Evolutionary conservation across 2,888 invertebrate genomes (phyloP).

Genomic region (Limenitis camilla): DNA sequence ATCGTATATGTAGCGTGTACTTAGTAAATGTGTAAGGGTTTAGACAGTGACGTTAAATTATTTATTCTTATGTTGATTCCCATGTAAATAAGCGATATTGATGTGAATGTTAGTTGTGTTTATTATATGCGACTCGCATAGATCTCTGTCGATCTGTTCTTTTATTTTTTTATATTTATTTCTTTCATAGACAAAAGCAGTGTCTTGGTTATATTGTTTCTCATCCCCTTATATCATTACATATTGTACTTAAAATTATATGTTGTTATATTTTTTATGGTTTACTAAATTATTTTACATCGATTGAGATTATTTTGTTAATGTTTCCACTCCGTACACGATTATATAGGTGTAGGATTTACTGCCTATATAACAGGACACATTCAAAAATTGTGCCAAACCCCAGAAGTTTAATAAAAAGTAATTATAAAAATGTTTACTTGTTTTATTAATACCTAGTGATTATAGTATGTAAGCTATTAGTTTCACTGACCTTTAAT

Average conservation of each 20-base stretch:
- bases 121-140: slow-evolving; percentile 47
- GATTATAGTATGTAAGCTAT: neutral
- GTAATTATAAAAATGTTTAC: slow-evolving; percentile 50
- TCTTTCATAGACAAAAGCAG: slow-evolving; percentile 16
- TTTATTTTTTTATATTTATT: slow-evolving; percentile 25
- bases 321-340: slow-evolving; percentile 28
- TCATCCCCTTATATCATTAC: slow-evolving; percentile 3
- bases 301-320: slow-evolving; percentile 36
- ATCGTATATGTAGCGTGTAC: slow-evolving; percentile 55
- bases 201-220: slow-evolving; percentile 4
- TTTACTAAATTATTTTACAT: slow-evolving; percentile 27
- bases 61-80: slow-evolving; percentile 73
- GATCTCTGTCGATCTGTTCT: slow-evolving; percentile 53
- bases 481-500: too few relatives aligned
- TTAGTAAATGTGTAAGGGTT: slow-evolving; percentile 65
- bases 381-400: slow-evolving; percentile 74
- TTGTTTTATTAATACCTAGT: slow-evolving; percentile 37
- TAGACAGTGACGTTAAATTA: slow-evolving; percentile 67
- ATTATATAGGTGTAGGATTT: slow-evolving; percentile 66
- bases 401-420: slow-evolving; percentile 74
- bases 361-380: slow-evolving; percentile 70
- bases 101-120: slow-evolving; percentile 63
- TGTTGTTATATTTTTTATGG: slow-evolving; percentile 33
- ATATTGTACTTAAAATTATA: slow-evolving; percentile 35
- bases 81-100: slow-evolving; percentile 67